Evolutionary conservation across 2,888 invertebrate species (phyloP).

Genomic region (Calameuta pallipes): DNA sequence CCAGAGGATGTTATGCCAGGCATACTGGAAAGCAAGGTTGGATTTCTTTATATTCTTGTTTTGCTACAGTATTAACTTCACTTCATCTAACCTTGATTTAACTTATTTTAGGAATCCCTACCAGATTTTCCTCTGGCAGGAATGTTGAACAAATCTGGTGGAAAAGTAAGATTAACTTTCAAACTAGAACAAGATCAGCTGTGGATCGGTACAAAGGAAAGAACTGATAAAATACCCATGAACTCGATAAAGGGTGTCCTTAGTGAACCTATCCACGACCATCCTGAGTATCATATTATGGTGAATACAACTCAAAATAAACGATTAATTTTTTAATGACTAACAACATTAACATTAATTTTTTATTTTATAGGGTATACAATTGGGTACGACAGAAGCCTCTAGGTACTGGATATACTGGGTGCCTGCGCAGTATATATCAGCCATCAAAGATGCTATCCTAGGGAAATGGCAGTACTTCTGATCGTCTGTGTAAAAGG

Average conservation of each 20-base stretch:
- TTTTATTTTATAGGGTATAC: conserved; percentile 76
- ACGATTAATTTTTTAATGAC: not conserved
- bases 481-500: conserved; percentile 65
- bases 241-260: conserved; percentile 85
- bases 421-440: conserved; percentile 92
- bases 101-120: conserved; percentile 75
- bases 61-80: not conserved
- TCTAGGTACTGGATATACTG: conserved; percentile 94
- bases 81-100: not conserved
- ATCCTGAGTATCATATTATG: conserved; percentile 92
- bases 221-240: conserved; percentile 93
- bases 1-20: conserved; percentile 92
- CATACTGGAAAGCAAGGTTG: conserved; percentile 81
- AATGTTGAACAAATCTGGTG: conserved; percentile 91
- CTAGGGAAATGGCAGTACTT: conserved; percentile 88
- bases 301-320: conserved; percentile 67
- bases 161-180: conserved; percentile 90
- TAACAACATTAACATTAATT: not conserved
- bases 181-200: conserved; percentile 91
- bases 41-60: conserved; percentile 14
- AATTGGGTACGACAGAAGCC: conserved; percentile 91
- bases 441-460: conserved; percentile 91
- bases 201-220: conserved; percentile 93
- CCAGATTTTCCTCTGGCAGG: conserved; percentile 86
- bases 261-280: conserved; percentile 86